A percentile compares a stretch with the other conserved stretches of the same genome.
Conservation (phyloP, 2,797 vertebrate genomes). For the Sebastes goodei region DNA sequence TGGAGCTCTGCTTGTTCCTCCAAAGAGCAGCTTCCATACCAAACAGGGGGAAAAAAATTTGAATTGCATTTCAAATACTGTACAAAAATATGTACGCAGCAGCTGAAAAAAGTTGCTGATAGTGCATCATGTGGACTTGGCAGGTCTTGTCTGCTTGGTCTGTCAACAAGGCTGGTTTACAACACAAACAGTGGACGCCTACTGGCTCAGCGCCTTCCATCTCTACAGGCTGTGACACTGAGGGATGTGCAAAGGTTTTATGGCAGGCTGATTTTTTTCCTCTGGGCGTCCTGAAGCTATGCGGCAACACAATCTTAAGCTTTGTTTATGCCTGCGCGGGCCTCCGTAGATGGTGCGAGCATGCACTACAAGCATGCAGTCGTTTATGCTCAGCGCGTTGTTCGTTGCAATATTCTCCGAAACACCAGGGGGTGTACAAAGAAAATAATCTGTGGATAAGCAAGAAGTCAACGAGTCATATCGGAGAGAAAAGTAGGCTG, state of each 20-base stretch:
- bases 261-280: not conserved
- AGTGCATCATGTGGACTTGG: conserved; percentile 13
- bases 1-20: not conserved
- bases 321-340: no score
- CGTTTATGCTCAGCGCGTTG: no score
- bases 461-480: no score
- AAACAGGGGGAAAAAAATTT: not conserved
- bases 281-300: not conserved
- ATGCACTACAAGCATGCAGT: no score
- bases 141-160: conserved; percentile 25
- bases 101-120: conserved; percentile 38
- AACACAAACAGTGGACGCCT: conserved; percentile 37
- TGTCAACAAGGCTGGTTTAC: conserved; percentile 58
- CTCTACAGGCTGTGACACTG: not conserved
- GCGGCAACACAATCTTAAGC: no score
- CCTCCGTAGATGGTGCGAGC: no score
- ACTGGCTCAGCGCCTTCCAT: not conserved
- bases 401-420: no score
- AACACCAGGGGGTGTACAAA: no score
- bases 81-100: not conserved
- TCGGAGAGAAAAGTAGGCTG: no score
- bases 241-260: conserved; percentile 8
- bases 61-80: not conserved
- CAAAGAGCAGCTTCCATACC: not conserved
- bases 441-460: no score